Evolutionary conservation across 2,888 invertebrate species (phyloP), one percentile per base, ranked within the genome.

Genomic region (Drosophila vallismaia): DNA sequence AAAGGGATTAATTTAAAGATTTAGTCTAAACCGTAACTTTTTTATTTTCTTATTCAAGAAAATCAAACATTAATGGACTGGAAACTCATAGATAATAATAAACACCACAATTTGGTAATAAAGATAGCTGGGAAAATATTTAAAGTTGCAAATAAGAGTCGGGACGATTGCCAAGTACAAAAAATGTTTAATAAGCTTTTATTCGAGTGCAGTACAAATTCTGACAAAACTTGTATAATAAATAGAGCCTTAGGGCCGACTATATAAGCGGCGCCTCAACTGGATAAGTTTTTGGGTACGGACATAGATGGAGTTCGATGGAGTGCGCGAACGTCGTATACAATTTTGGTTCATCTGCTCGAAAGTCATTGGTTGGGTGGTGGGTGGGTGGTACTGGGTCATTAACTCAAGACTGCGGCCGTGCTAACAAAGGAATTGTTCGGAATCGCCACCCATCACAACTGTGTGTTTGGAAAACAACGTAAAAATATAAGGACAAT

Each of bases 341-440:
- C 69, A 60, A 60, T 69, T 69, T 69, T 69, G 69, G 60, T 54
- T 50, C 14, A 67, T 29, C 67, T 68, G 51, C 7, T 67, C 38
- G 45, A 14, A 19, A 46, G 26, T 40, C 50, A n/a, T 19, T 19
- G 19, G 19, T 19, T 19, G 19, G 19, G 19, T 19, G 19, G 19
- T 19, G 19, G 19, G 19, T 19, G 19, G 19, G 19, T 48, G 28
- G 19, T 68, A 66, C 62, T 69, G 56, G 83, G 76, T 86, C 33
- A 60, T 31, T 40, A 29, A 50, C 49, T 62, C 67, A 74, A 57
- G 55, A 46, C 76, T 71, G 86, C 55, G 86, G 83, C 60, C 50
- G 60, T 53, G 60, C 74, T 66, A 75, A 63, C 62, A 48, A 67
- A 63, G 72, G 71, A 62, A 62, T 62, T 62, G 19, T 7, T 38